These are phyloP conservation scores for Colaptes auratus DNA, from an alignment of 2,113 vertebrate genomes.

Conservation along the genomic window DNA sequence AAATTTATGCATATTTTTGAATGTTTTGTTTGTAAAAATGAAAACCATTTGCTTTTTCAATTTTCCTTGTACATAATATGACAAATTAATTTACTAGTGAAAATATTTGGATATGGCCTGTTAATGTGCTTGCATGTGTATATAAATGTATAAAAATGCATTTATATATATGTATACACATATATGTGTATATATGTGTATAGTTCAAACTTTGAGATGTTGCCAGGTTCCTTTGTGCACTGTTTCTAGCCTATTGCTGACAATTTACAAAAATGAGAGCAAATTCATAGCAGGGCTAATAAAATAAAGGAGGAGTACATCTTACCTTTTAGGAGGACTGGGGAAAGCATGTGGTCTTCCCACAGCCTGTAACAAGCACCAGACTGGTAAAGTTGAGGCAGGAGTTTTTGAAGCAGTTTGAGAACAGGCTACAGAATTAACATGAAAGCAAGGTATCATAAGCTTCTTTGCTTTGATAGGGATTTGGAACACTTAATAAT, in stretches of 20 bases:
- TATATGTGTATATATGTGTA: neutral
- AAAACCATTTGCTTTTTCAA: neutral
- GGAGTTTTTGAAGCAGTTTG: neutral
- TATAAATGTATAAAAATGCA: neutral
- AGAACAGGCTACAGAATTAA: neutral
- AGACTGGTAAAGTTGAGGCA: neutral
- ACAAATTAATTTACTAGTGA: neutral
- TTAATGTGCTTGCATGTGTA: neutral
- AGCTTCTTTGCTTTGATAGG: neutral
- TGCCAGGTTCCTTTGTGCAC: neutral
- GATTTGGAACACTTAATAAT: neutral
- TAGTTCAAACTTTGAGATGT: neutral
- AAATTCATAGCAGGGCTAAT: fast-evolving
- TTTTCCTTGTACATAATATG: neutral
- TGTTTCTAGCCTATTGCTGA: neutral
- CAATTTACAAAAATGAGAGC: neutral
- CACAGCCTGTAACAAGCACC: neutral
- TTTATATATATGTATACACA: neutral
- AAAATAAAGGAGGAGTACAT: neutral
- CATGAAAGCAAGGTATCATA: neutral
- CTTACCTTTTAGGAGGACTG: neutral
- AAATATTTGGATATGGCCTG: neutral
- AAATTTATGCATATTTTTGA: neutral
- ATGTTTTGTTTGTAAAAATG: neutral
- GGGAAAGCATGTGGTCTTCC: neutral